Evolutionary conservation across 2,888 invertebrate species (phyloP).

Genomic region (Phaedon cochleariae): DNA sequence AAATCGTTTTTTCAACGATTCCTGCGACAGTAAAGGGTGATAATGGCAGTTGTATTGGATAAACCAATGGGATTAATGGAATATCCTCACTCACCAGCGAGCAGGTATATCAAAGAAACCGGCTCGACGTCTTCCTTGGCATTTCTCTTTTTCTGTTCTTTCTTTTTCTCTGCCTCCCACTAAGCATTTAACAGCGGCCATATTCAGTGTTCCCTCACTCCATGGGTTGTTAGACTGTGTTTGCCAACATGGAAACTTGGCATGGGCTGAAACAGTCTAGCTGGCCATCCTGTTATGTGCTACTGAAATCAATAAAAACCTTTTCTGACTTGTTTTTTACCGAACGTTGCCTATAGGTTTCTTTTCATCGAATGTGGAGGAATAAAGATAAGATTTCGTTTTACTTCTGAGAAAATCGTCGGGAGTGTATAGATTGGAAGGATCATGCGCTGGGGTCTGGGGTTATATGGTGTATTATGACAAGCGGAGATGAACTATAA

Average conservation of each 20-base stretch:
- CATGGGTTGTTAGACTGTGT: slow-evolving; percentile 51
- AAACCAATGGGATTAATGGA: slow-evolving; percentile 35
- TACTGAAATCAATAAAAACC: slow-evolving; percentile 77
- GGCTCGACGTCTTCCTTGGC: slow-evolving; percentile 41
- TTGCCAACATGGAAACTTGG: not conserved
- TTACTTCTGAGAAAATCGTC: slow-evolving; percentile 46
- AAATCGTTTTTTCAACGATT: not conserved
- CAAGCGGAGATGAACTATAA: slow-evolving; percentile 44
- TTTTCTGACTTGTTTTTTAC: slow-evolving; percentile 53
- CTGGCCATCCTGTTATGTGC: slow-evolving; percentile 70
- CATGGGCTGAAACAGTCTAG: slow-evolving; percentile 52
- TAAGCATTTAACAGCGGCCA: slow-evolving; percentile 51
- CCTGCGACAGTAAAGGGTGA: not conserved
- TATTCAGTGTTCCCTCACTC: slow-evolving; percentile 54
- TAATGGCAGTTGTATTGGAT: slow-evolving; percentile 26
- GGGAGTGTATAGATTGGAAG: slow-evolving; percentile 19
- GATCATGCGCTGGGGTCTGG: slow-evolving; percentile 58
- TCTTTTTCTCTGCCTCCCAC: slow-evolving; percentile 40
- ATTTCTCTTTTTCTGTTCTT: slow-evolving; percentile 44
- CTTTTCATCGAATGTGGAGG: slow-evolving; percentile 44
- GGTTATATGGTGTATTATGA: slow-evolving; percentile 49
- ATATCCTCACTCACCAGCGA: slow-evolving; percentile 38
- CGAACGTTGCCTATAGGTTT: slow-evolving; percentile 40
- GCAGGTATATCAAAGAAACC: slow-evolving; percentile 42
- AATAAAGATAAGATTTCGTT: slow-evolving; percentile 53